phyloP scores from a whole-genome alignment of 2,113 vertebrate species.

The Dasyurus viverrinus region DNA sequence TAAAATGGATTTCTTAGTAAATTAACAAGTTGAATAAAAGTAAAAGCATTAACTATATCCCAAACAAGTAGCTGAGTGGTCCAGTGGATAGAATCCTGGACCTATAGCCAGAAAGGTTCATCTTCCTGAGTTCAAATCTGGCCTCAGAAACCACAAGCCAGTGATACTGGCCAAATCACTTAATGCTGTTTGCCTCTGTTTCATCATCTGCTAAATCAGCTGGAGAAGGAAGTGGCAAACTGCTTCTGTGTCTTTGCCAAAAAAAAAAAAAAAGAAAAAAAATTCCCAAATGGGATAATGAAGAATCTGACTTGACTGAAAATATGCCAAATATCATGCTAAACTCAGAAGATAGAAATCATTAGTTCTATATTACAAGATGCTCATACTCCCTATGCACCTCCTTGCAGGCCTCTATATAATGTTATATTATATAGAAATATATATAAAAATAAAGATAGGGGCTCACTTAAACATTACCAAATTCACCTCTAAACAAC shows the following conservation, averaged over 20 bases:
- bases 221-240: not conserved
- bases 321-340: not conserved
- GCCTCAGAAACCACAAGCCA: not conserved
- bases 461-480: too few relatives aligned
- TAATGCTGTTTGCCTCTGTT: not conserved
- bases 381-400: too few relatives aligned
- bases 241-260: not conserved
- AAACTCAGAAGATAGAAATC: not conserved
- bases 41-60: not conserved
- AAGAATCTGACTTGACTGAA: not conserved
- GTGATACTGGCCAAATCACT: not conserved
- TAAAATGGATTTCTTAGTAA: not conserved
- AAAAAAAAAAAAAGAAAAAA: not conserved
- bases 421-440: too few relatives aligned
- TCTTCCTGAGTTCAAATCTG: not conserved
- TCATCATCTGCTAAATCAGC: not conserved
- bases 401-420: too few relatives aligned
- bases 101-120: not conserved
- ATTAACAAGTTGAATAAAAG: not conserved
- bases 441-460: too few relatives aligned
- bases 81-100: not conserved
- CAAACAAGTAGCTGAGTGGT: not conserved
- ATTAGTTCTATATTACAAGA: too few relatives aligned
- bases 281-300: not conserved
- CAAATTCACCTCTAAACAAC: too few relatives aligned